Base-by-base conservation (phyloP, 2,888 invertebrate genomes). In the Athalia rosae region DNA sequence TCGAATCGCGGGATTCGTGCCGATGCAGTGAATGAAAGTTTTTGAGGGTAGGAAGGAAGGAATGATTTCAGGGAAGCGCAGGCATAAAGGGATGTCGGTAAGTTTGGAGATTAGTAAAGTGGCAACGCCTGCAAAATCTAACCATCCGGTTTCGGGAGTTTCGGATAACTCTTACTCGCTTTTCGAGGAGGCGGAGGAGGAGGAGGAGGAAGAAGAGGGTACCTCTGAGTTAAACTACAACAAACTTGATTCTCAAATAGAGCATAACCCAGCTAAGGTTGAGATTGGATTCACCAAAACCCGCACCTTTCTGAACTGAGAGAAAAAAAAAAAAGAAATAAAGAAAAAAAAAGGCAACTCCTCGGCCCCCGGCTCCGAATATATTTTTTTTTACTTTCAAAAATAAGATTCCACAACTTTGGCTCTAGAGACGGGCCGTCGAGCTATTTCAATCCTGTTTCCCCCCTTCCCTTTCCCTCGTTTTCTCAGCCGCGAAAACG, bases 221-320 rank as follows among this genome's bases (percentile, higher is more conserved):
- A 28, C 28, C 28, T 28, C 8, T 13, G 56, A 43, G 58, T 41
- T 56, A 58, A 71, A 71, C 45, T 71, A 71, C 43, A 58, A 13
- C 56, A 71, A 71, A 71, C 71, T 71, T 41, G 8, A 11, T 41
- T 6, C 41, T 28, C 71, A 47, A 28, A 50, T 13, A n/a, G n/a
- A 45, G 6, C 50, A 15, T 48, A 28, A 28, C 28, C 28, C 11
- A n/a, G 11, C 28, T 3, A 66, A 53, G 4, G 67, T 50, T 50
- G 67, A 67, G 67, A 67, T 67, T 67, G 67, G 67, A 67, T 67
- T 67, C 50, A 53, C 67, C 67, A 53, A n/a, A 67, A 67, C 53
- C 53, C 53, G 28, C n/a, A 13, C 67, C 9, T 11, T 64, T 47
- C 28, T 28, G 28, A 28, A 28, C 28, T 28, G 28, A 28, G 28